Base-by-base conservation (phyloP, 53 echinoderm and acorn worm species). In the Hippasteria phrygiana region DNA sequence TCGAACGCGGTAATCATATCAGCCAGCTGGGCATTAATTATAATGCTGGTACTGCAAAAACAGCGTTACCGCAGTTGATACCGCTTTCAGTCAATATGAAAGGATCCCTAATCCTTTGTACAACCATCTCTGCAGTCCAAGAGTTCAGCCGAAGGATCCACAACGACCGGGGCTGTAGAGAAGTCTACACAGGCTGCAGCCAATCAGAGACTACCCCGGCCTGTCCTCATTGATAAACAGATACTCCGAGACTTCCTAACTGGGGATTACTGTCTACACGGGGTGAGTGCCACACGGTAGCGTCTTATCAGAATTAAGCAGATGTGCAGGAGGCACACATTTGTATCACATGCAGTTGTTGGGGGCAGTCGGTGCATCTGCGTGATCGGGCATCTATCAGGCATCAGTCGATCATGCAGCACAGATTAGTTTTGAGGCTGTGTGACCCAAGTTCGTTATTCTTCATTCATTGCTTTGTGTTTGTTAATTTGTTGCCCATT, bases 181-280 rank as follows among this genome's bases (percentile, higher is more conserved):
- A 71, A 77, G 41, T 51, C 90, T 16, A 64, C 90, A 11, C 46
- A 56, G 27, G 88, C 69, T 43, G 88, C 93, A 28, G 87, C 88
- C 62, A 80, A 87, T 18, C 75, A 85, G 50, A 43, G 37, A 2
- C 10, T 71, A 43, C 71, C 85, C 45, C 46, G 26, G 8, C 85
- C 85, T 34, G 70, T 89, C 27, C 87, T 92, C 74, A 89, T 88
- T n/a, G 96, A 96, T 73, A 93, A 95, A 67, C 92, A 93, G 75
- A 82, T 97, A 8, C 63, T 95, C 13, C 69, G 81, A 38, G 91
- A 95, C 55, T 97, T 97, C 78, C 72, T 97, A 0, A 78, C 42
- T 22, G 97, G 97, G 40, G 97, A 97, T 29, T 90, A 97, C 89
- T 97, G 97, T 74, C 77, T 97, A 28, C 77, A 90, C 42, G 97